These are phyloP conservation scores for Adelognathus sp. DNA, from an alignment of 2,888 invertebrate genomes.

Conservation along the genomic window DNA sequence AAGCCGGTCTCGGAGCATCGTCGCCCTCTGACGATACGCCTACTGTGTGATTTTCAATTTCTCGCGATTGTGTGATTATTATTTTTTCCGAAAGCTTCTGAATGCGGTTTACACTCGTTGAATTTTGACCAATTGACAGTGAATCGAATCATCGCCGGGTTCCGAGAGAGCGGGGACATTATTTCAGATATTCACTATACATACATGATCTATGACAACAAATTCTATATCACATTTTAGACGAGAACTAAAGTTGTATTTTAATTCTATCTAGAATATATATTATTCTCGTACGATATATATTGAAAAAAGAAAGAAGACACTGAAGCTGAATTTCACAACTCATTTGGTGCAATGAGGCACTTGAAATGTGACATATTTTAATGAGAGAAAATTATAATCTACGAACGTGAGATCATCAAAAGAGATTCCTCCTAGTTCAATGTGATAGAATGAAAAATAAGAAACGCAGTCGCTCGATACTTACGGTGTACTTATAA, in stretches of 20 bases:
- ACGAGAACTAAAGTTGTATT: conserved; percentile 45
- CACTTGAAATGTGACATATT: not conserved
- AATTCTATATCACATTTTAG: conserved; percentile 50
- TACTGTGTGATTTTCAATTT: conserved; percentile 25
- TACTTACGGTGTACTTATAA: conserved; percentile 60
- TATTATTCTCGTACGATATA: conserved; percentile 49
- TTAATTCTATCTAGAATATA: conserved; percentile 48
- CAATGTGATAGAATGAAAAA: conserved; percentile 73
- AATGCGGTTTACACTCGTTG: conserved; percentile 56
- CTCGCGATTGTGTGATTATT: conserved; percentile 42
- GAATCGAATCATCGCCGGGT: conserved; percentile 49
- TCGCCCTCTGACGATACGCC: conserved; percentile 21
- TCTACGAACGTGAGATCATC: not conserved
- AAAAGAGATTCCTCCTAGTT: conserved; percentile 66
- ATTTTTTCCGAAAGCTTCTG: conserved; percentile 42
- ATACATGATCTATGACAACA: conserved; percentile 13
- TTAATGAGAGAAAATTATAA: not conserved
- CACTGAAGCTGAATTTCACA: conserved; percentile 32
- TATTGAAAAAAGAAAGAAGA: conserved; percentile 17
- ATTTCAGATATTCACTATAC: conserved; percentile 12
- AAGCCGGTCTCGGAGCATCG: conserved; percentile 35
- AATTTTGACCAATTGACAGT: conserved; percentile 54
- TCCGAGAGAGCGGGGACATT: conserved; percentile 43
- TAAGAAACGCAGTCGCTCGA: conserved; percentile 57
- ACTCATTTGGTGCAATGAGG: conserved; percentile 6